These are phyloP conservation scores for Lethenteron camtschaticum DNA, from an alignment of 2,113 vertebrate species.

Conservation along the genomic window DNA sequence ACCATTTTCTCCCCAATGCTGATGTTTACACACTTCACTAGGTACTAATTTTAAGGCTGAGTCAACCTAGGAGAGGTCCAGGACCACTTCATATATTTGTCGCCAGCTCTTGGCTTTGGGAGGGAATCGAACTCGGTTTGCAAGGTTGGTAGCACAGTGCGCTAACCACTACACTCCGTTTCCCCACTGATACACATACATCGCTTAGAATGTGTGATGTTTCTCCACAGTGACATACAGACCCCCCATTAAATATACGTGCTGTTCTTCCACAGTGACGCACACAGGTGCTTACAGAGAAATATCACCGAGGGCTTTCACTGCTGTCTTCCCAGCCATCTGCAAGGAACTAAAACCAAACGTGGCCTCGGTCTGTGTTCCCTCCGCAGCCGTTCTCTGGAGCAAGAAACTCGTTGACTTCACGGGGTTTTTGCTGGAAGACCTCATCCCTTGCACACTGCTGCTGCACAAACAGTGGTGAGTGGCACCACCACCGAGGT, in stretches of 20 bases:
- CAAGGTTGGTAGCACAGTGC: too few species aligned
- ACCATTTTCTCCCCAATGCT: too few species aligned
- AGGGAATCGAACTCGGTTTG: too few species aligned
- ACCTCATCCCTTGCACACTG: slow-evolving; percentile 38
- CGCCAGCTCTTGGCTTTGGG: too few species aligned
- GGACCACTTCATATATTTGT: too few species aligned
- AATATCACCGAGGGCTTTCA: background rate
- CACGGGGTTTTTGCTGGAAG: slow-evolving; percentile 55
- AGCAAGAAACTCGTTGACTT: slow-evolving; percentile 37
- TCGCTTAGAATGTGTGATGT: too few species aligned
- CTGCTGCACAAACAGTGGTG: slow-evolving; percentile 42
- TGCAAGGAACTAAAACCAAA: background rate
- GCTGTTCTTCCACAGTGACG: background rate
- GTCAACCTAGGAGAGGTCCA: too few species aligned
- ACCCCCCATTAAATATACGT: background rate
- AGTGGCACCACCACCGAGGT: slow-evolving; percentile 6
- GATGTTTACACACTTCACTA: too few species aligned
- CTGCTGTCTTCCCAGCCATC: background rate
- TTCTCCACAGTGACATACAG: too few species aligned
- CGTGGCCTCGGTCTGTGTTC: background rate
- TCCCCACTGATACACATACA: too few species aligned
- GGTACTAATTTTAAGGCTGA: too few species aligned
- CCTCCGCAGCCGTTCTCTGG: slow-evolving; percentile 50
- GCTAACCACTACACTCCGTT: too few species aligned
- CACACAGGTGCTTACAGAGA: background rate